Evolutionary conservation across 2,797 vertebrate genomes (phyloP).

Genomic region (Eulemur albifrons): DNA sequence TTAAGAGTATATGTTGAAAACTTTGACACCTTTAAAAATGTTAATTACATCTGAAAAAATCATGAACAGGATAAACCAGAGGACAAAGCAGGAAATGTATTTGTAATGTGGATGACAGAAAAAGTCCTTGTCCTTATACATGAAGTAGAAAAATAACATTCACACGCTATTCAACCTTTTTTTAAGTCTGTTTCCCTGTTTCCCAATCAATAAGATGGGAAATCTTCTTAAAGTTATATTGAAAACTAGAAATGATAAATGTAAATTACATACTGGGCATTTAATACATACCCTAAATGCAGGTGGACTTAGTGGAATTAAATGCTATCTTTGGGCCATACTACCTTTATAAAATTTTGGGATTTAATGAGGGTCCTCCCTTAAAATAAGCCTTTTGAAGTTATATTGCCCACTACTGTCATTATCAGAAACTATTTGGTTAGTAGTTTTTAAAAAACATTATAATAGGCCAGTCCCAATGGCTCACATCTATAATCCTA

Average conservation of each 20-base stretch:
- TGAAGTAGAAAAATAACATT: neutral
- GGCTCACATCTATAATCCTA: neutral
- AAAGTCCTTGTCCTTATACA: neutral
- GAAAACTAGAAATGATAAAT: neutral
- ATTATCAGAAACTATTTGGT: neutral
- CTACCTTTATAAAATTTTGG: neutral
- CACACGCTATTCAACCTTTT: neutral
- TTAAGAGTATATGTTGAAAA: neutral
- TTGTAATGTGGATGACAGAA: neutral
- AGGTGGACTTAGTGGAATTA: neutral
- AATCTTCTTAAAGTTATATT: neutral
- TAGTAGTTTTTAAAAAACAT: neutral
- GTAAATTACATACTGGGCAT: neutral
- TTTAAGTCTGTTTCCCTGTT: neutral
- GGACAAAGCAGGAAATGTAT: neutral
- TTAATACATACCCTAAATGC: neutral
- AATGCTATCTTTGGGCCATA: neutral
- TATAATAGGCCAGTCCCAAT: too few species aligned
- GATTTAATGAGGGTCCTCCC: neutral
- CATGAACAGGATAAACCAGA: neutral
- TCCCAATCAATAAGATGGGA: neutral
- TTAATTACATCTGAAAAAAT: neutral
- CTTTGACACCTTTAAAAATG: neutral
- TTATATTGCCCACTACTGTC: neutral
- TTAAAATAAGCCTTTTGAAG: neutral